phyloP scores from a whole-genome alignment of 2,888 invertebrate genomes.

The Osmoderma eremita region DNA sequence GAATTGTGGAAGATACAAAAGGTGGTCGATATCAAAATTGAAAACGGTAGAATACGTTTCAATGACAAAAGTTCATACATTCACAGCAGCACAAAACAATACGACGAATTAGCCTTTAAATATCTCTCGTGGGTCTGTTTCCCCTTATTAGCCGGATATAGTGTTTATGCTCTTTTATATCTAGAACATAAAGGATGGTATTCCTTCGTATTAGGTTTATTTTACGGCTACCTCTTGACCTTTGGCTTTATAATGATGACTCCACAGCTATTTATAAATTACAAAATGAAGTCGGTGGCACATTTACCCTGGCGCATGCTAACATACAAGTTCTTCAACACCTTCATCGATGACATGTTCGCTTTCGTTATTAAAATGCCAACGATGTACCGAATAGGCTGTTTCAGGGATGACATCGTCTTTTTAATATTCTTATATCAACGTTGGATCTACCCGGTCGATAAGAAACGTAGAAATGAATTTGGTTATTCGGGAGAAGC shows the following conservation, averaged over 20 bases:
- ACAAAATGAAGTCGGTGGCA: constrained; percentile 98
- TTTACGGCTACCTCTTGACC: constrained; percentile 96
- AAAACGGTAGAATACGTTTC: constrained; percentile 82
- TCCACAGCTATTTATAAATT: constrained; percentile 99
- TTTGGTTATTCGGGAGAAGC: constrained; percentile 95
- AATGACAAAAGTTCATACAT: constrained; percentile 97
- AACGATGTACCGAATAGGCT: constrained; percentile 96
- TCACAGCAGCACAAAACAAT: constrained; percentile 91
- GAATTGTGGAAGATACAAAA: constrained; percentile 99
- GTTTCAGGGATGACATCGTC: constrained; percentile 98
- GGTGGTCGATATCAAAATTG: constrained; percentile 84
- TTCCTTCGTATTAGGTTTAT: constrained; percentile 94
- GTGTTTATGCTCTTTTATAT: constrained; percentile 93
- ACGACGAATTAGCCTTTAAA: constrained; percentile 94
- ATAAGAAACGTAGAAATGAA: constrained; percentile 94
- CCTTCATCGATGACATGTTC: constrained; percentile 99
- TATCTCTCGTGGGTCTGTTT: constrained; percentile 97
- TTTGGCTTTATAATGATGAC: constrained; percentile 99
- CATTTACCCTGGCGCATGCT: constrained; percentile 99
- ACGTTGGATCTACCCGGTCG: constrained; percentile 98
- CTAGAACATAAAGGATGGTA: constrained; percentile 99
- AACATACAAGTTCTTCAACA: constrained; percentile 99
- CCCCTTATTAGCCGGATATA: constrained; percentile 93
- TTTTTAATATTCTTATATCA: constrained; percentile 99
- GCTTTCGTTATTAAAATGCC: constrained; percentile 99